Percentiles rank a stretch among this genome's conserved stretches.
phyloP scores from a whole-genome alignment of 2,888 invertebrate genomes.

The Neoscelio sp. region DNA sequence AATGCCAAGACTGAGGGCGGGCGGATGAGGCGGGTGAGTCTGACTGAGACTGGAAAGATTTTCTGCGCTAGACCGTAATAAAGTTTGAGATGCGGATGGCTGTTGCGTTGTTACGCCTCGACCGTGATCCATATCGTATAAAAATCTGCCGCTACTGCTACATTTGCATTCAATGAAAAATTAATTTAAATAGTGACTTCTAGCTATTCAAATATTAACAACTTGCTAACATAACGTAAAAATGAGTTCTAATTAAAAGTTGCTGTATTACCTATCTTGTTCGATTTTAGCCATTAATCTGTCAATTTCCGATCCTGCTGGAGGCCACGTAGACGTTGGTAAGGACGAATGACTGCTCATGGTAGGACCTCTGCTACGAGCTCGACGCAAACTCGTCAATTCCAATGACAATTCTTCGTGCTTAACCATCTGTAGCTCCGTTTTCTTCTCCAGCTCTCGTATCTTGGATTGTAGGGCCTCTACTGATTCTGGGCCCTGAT shows the following conservation, averaged over 20 bases:
- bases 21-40: constrained; percentile 80
- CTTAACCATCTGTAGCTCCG: constrained; percentile 86
- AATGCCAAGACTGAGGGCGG: constrained; percentile 80
- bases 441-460: constrained; percentile 96
- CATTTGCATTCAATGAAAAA: too few relatives aligned
- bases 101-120: constrained; percentile 85
- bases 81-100: constrained; percentile 77
- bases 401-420: constrained; percentile 97
- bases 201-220: too few relatives aligned
- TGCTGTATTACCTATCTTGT: constrained; percentile 86
- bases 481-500: constrained; percentile 86
- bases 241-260: too few relatives aligned
- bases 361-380: constrained; percentile 82
- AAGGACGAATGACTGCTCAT: constrained; percentile 80
- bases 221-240: too few relatives aligned
- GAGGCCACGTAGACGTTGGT: constrained; percentile 83
- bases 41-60: constrained; percentile 80
- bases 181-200: too few relatives aligned
- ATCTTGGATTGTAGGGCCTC: constrained; percentile 92
- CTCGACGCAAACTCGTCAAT: constrained; percentile 88
- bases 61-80: constrained; percentile 81
- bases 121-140: constrained; percentile 95
- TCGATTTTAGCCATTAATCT: constrained; percentile 98
- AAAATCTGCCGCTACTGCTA: constrained; percentile 85
- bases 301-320: constrained; percentile 91